Percentiles rank a stretch among this genome's conserved stretches.
phyloP scores from a whole-genome alignment of 2,797 vertebrate genomes.

The Propithecus deckenii region DNA sequence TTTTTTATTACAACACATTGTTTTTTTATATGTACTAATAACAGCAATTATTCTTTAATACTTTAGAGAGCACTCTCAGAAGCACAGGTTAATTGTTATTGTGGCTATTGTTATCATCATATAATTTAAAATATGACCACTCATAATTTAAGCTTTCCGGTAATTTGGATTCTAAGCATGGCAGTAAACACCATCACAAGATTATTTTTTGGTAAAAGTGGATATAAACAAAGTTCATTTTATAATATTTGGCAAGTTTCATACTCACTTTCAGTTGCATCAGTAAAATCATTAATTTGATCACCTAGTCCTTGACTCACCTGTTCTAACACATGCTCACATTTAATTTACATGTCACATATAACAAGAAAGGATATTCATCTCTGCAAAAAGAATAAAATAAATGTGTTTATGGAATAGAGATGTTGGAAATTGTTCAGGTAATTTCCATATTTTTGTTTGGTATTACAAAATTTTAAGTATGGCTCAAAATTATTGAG shows the following conservation, averaged over 20 bases:
- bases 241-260: not conserved
- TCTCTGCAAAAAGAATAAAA: not conserved
- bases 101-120: not conserved
- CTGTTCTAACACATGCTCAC: not conserved
- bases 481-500: not conserved
- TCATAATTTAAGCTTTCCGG: not conserved
- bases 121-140: not conserved
- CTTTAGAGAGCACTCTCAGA: not conserved
- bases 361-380: not conserved
- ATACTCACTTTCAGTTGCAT: not conserved
- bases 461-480: not conserved
- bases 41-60: not conserved
- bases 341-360: not conserved
- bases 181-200: not conserved
- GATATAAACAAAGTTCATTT: not conserved
- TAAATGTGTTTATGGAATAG: not conserved
- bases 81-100: not conserved
- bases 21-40: not conserved
- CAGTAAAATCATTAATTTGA: not conserved
- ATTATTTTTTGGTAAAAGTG: not conserved
- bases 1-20: not conserved
- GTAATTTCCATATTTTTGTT: not conserved
- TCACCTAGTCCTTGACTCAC: not conserved
- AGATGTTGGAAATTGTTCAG: not conserved
- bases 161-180: not conserved